These are phyloP conservation scores for Chrosomus eos DNA, from an alignment of 2,797 vertebrate genomes.

Conservation along the genomic window DNA sequence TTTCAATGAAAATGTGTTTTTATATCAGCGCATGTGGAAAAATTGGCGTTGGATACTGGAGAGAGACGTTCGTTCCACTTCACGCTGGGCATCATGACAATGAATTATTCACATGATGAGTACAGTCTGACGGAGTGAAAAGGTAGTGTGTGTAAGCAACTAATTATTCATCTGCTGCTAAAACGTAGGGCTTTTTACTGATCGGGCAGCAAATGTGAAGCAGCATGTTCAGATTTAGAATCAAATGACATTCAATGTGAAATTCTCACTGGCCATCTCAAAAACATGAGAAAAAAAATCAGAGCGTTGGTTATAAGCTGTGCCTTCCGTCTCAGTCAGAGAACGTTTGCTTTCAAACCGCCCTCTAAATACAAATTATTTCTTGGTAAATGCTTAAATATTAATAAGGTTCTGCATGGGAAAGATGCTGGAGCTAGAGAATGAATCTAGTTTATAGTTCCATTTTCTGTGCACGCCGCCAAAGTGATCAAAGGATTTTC, in stretches of 20 bases:
- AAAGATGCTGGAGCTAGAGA: conserved; percentile 31
- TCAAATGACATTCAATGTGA: not conserved
- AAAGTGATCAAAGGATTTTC: conserved; percentile 55
- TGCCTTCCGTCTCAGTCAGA: conserved; percentile 17
- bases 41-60: conserved; percentile 5
- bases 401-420: conserved; percentile 50
- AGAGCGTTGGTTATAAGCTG: conserved; percentile 6
- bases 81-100: conserved; percentile 40
- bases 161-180: conserved; percentile 20
- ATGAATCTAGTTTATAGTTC: conserved; percentile 54
- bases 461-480: conserved; percentile 31
- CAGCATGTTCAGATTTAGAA: not conserved
- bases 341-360: conserved; percentile 16
- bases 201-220: conserved; percentile 4
- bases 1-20: conserved; percentile 32
- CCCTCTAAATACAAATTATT: conserved; percentile 46
- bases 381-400: conserved; percentile 60
- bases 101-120: conserved; percentile 39
- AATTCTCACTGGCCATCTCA: conserved; percentile 6
- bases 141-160: conserved; percentile 33
- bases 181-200: not conserved
- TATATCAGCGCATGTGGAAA: conserved; percentile 19
- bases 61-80: conserved; percentile 23
- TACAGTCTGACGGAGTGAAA: conserved; percentile 21
- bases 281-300: conserved; percentile 20